Percentiles rank a stretch among this genome's conserved stretches.
Evolutionary conservation across 2,113 vertebrate genomes (phyloP).

Genomic region (Enhydra lutris): DNA sequence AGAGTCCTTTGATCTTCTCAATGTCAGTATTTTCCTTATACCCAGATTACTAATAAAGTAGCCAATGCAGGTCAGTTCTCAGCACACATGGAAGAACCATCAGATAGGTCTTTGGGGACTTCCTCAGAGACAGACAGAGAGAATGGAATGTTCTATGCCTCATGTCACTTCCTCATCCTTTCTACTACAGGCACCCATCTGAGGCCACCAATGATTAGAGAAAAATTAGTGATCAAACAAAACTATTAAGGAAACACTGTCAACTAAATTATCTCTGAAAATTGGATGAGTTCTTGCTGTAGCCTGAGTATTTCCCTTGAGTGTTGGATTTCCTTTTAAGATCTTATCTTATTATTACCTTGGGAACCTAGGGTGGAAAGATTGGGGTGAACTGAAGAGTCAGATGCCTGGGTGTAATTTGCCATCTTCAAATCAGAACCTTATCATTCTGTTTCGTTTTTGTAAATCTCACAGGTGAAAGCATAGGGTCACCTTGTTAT

Average conservation of each 20-base stretch:
- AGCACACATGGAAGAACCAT: neutral
- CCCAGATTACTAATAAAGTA: neutral
- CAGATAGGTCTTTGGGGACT: neutral
- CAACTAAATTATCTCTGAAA: neutral
- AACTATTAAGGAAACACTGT: neutral
- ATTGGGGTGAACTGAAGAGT: neutral
- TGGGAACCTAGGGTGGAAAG: neutral
- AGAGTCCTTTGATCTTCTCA: neutral
- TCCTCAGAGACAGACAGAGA: neutral
- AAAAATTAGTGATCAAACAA: neutral
- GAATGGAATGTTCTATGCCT: neutral
- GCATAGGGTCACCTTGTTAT: neutral
- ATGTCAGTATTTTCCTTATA: neutral
- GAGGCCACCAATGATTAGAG: neutral
- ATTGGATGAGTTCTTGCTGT: neutral
- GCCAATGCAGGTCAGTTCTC: neutral
- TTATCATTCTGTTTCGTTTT: neutral
- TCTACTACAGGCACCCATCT: neutral
- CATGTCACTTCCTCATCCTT: neutral
- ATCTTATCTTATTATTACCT: neutral
- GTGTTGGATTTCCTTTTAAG: neutral
- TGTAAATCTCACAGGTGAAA: neutral
- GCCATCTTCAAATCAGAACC: neutral
- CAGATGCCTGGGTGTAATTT: neutral
- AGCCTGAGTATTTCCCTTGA: neutral